These are phyloP conservation scores for Catajapyx aquilonaris DNA, from an alignment of 1,140 invertebrate species.

Conservation along the genomic window DNA sequence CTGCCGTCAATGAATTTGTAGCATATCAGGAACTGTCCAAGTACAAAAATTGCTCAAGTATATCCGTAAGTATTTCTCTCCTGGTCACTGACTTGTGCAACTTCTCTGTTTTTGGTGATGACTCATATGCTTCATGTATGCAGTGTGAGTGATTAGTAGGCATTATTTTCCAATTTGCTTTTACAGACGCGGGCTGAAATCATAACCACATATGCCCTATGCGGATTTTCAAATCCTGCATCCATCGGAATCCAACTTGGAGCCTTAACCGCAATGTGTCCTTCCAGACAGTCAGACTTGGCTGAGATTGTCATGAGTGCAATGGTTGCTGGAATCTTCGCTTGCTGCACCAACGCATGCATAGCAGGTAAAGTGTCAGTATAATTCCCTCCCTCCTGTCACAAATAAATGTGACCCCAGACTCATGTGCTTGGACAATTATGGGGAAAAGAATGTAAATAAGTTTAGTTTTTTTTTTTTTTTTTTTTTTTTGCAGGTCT, in stretches of 20 bases:
- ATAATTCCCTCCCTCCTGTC: too few relatives aligned
- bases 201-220: conserved; percentile 83
- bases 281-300: conserved; percentile 43
- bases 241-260: conserved; percentile 79
- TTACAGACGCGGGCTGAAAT: conserved; percentile 49
- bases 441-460: too few relatives aligned
- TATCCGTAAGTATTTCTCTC: conserved; percentile 49
- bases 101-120: too few relatives aligned
- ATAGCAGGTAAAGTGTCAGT: conserved; percentile 83
- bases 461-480: too few relatives aligned
- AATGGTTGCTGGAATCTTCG: conserved; percentile 64
- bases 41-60: conserved; percentile 27
- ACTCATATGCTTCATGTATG: too few relatives aligned
- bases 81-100: too few relatives aligned
- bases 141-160: too few relatives aligned
- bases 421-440: too few relatives aligned
- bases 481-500: too few relatives aligned
- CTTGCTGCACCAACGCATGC: conserved; percentile 80
- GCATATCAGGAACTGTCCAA: conserved; percentile 57
- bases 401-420: too few relatives aligned
- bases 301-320: conserved; percentile 52
- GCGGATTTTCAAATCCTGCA: conserved; percentile 85
- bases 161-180: too few relatives aligned
- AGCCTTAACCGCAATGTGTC: conserved; percentile 54
- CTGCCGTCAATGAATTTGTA: conserved; percentile 78